Evolutionary conservation across 2,888 invertebrate species (phyloP).

Genomic region (Cerastis rubricosa): DNA sequence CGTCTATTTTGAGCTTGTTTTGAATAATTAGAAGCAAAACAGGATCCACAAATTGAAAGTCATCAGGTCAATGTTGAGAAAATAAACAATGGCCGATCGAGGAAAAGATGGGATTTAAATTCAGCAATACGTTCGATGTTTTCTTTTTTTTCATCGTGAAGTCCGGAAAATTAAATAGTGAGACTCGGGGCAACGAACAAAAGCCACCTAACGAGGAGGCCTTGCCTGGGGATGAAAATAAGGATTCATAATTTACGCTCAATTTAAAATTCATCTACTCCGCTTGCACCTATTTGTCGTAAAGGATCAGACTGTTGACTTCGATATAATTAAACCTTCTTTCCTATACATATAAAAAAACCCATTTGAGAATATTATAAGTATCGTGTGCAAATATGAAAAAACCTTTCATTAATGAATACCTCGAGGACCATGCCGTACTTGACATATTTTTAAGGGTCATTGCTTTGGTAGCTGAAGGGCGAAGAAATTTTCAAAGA

Average conservation of each 20-base stretch:
- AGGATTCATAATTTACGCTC: neutral
- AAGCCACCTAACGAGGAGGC: constrained; percentile 4
- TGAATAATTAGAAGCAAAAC: constrained; percentile 36
- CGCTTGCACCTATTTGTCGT: neutral
- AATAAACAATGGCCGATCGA: constrained; percentile 33
- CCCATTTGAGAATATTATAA: constrained; percentile 5
- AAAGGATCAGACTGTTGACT: neutral
- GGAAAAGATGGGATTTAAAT: neutral
- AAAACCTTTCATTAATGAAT: constrained; percentile 30
- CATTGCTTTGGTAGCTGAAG: constrained; percentile 35
- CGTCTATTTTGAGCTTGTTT: constrained; percentile 42
- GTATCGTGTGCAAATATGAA: constrained; percentile 34
- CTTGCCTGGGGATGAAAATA: neutral
- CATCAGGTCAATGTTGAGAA: constrained; percentile 35
- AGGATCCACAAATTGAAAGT: constrained; percentile 26
- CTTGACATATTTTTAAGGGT: constrained; percentile 50
- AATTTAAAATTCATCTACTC: neutral
- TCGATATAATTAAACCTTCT: neutral
- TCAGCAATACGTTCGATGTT: neutral
- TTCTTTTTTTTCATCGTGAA: constrained; percentile 2
- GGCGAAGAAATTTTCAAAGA: constrained; percentile 26
- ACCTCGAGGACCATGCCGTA: constrained; percentile 20
- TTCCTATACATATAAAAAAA: neutral
- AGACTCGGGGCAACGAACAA: neutral
- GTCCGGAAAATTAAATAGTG: neutral